These are phyloP conservation scores for Riptortus pedestris DNA, from an alignment of 1,140 invertebrate genomes.

Conservation along the genomic window DNA sequence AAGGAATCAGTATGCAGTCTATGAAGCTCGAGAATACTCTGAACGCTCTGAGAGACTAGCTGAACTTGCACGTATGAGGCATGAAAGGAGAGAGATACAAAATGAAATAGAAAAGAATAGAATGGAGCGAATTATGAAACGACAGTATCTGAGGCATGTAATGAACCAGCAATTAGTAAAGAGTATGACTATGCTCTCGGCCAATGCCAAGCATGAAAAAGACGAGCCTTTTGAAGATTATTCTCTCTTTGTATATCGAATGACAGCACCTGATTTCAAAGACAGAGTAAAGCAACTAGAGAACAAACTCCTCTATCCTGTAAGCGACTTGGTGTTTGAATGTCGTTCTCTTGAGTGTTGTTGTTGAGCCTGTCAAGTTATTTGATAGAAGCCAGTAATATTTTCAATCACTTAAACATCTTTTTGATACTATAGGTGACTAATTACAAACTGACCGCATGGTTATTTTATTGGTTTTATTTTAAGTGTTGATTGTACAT, in stretches of 20 bases:
- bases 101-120: slow-evolving; percentile 58
- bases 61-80: neutral
- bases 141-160: slow-evolving; percentile 53
- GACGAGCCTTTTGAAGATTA: slow-evolving; percentile 55
- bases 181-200: slow-evolving; percentile 64
- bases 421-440: too few relatives aligned
- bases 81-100: slow-evolving; percentile 43
- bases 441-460: too few relatives aligned
- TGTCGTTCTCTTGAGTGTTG: neutral
- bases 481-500: too few relatives aligned
- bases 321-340: too few relatives aligned
- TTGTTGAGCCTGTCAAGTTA: neutral
- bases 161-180: slow-evolving; percentile 63
- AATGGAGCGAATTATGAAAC: slow-evolving; percentile 49
- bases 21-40: neutral
- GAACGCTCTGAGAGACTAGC: neutral
- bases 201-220: slow-evolving; percentile 48
- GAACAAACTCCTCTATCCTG: slow-evolving; percentile 59
- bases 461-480: too few relatives aligned
- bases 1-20: neutral
- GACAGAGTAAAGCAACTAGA: slow-evolving; percentile 67
- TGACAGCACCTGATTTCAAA: slow-evolving; percentile 61
- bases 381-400: neutral
- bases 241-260: slow-evolving; percentile 59
- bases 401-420: neutral